Base-by-base conservation (phyloP, 2,797 vertebrate species). In the Margarornis squamiger region DNA sequence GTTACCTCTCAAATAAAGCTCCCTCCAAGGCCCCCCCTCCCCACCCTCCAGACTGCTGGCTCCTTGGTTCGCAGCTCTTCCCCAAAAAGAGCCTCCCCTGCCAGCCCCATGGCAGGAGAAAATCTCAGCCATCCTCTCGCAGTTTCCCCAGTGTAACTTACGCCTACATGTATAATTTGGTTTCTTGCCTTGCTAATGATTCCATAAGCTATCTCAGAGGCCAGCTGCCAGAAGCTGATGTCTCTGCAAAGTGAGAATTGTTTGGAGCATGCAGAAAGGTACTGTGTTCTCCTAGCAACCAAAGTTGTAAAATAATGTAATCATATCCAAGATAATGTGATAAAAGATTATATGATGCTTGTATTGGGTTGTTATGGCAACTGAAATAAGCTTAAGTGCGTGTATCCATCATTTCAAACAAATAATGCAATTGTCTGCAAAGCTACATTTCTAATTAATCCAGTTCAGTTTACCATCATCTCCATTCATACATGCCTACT, bases 261-360 rank as follows among this genome's bases (percentile, higher is more conserved):
- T 79, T 82, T 81, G 93, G 94, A 93, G 65, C 19, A 6, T 36
- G 13, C 59, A 76, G 90, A 90, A 92, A 68, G 62, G 87, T 93
- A 86, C 82, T 36, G 39, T 43, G 86, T 48, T 97, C 91, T 95
- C 95, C 83, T 96, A 92, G 96, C 80, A 96, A 95, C 94, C 48
- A 34, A 86, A 96, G 91, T 95, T 96, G 96, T 93, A 93, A 97
- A 96, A 97, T 96, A 96, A 97, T 95, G 76, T 52, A 92, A 77
- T 95, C 65, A 41, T 88, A 88, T 65, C 87, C 80, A 58, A 95
- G 96, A 96, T 90, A 96, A 92, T 89, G 90, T 18, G 48, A 90
- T 96, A 74, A 96, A 96, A 94, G 92, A 89, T 95, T 77, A 94
- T 91, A 83, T 70, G 92, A 91, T 93, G 94, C 88, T 89, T 55